These are phyloP conservation scores for Rhopalosiphum nymphaeae DNA, from an alignment of 2,888 invertebrate genomes.

Conservation along the genomic window DNA sequence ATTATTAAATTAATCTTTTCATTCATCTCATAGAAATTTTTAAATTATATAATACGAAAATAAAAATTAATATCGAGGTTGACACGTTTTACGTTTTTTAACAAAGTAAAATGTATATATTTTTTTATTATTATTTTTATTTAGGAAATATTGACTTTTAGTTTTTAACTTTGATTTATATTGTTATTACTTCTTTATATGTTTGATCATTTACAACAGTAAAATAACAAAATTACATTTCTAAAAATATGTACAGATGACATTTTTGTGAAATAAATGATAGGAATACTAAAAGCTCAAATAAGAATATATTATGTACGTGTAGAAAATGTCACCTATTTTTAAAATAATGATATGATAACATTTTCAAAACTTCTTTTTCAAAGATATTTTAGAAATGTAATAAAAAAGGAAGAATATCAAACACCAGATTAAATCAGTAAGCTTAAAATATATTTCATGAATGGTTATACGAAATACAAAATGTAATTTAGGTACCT, in stretches of 20 bases:
- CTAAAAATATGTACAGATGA: not conserved
- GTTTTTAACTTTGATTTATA: not conserved
- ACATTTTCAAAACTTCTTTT: not conserved
- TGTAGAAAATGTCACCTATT: not conserved
- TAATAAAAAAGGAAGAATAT: constrained; percentile 1
- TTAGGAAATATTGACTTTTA: not conserved
- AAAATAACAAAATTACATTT: not conserved
- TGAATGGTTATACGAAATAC: not conserved
- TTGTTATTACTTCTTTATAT: not conserved
- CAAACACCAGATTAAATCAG: constrained; percentile 2
- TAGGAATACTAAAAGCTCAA: not conserved
- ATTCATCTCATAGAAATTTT: not conserved
- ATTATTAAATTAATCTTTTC: not conserved
- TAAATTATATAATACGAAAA: not conserved
- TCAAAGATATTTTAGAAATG: not conserved
- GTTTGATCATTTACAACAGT: not conserved
- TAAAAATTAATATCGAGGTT: not conserved
- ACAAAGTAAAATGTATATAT: not conserved
- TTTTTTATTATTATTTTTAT: not conserved
- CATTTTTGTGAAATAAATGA: not conserved
- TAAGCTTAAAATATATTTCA: not conserved
- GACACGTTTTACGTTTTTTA: not conserved
- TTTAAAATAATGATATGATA: not conserved
- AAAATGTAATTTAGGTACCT: not conserved
- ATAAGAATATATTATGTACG: not conserved